A percentile compares a stretch with the other conserved stretches of the same genome.
Conservation (phyloP, 2,888 invertebrate genomes). For the Enoplolaimus lenunculus region DNA sequence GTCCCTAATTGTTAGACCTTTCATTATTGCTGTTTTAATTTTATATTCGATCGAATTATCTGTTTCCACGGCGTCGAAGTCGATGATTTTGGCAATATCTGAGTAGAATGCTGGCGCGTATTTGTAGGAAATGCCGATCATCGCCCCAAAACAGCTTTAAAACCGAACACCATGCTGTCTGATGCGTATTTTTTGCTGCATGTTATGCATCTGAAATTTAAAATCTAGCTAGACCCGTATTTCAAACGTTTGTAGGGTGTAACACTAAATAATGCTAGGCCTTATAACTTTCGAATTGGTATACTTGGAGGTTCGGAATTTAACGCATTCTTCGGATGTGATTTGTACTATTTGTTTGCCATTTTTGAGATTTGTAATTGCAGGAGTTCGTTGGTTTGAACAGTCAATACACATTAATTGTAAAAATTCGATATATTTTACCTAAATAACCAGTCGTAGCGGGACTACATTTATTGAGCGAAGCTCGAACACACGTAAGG, state of each 20-base stretch:
- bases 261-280: no score
- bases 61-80: not conserved
- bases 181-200: not conserved
- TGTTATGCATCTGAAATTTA: not conserved
- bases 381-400: not conserved
- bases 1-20: no score
- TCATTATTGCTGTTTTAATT: no score
- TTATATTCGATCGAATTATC: not conserved
- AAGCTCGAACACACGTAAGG: no score
- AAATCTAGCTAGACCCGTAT: no score
- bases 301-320: no score
- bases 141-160: not conserved
- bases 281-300: no score
- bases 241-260: no score
- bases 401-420: not conserved
- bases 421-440: not conserved
- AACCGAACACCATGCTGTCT: not conserved
- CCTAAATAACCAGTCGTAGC: no score
- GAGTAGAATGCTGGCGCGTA: not conserved
- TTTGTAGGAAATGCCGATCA: not conserved
- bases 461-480: no score
- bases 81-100: not conserved
- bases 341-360: not conserved
- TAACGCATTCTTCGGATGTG: no score
- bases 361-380: not conserved